Conservation (phyloP, 1,140 invertebrate genomes). For the Apis mellifera region Amel_HAv3.1 CM009933.2:6650001-6650500, state of each 20-base stretch:
- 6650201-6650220: constrained; percentile 72
- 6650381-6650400: neutral
- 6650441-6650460: neutral
- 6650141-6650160: neutral
- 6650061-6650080: neutral
- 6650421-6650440: constrained; percentile 30
- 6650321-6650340: constrained; percentile 59
- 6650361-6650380: constrained; percentile 42
- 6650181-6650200: constrained; percentile 70
- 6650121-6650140: neutral
- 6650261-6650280: constrained; percentile 62
- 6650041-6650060: neutral
- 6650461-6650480: neutral
- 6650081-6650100: neutral
- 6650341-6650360: constrained; percentile 6
- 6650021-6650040: constrained; percentile 63
- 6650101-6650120: too few relatives aligned
- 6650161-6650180: constrained; percentile 27
- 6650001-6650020: constrained; percentile 70
- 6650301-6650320: constrained; percentile 46
- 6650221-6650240: constrained; percentile 58
- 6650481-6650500: neutral
- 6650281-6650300: constrained; percentile 71
- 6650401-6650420: constrained; percentile 42
- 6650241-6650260: constrained; percentile 55